Evolutionary conservation across 2,113 vertebrate species (phyloP).

Genomic region (Centrocercus urophasianus): DNA sequence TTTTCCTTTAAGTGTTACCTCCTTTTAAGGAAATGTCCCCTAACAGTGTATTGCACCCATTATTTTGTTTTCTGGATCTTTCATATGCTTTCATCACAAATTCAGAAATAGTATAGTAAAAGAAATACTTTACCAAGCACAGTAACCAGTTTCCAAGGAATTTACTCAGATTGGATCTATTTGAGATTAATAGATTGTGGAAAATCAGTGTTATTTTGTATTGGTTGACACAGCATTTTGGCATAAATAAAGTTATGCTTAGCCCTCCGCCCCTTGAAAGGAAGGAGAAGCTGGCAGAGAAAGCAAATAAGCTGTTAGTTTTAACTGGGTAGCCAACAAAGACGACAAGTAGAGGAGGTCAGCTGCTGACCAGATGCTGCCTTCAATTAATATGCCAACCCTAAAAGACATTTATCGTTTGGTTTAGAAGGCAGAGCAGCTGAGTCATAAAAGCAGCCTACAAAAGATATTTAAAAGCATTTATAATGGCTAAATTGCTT

Average conservation of each 20-base stretch:
- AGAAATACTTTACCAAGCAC: constrained; percentile 13
- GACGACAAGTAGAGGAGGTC: constrained; percentile 72
- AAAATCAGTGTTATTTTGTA: constrained; percentile 73
- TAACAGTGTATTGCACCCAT: constrained; percentile 27
- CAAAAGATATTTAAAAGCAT: constrained; percentile 73
- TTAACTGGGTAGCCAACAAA: constrained; percentile 74
- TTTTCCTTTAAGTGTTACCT: constrained; percentile 33
- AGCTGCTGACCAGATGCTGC: constrained; percentile 88
- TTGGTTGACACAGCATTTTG: constrained; percentile 46
- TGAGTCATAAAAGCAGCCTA: constrained; percentile 80
- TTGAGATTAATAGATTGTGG: constrained; percentile 78
- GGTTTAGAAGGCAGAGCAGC: constrained; percentile 78
- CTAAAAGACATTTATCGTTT: constrained; percentile 81
- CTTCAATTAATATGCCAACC: constrained; percentile 84
- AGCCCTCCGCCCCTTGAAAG: background rate
- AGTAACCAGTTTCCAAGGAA: constrained; percentile 57
- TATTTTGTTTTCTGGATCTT: constrained; percentile 59
- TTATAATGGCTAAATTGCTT: constrained; percentile 75
- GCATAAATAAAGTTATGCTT: constrained; percentile 61
- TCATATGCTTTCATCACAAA: constrained; percentile 24
- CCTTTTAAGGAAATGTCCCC: background rate
- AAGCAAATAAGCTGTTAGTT: constrained; percentile 63
- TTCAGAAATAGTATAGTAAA: background rate
- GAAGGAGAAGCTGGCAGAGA: constrained; percentile 64
- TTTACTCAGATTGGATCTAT: constrained; percentile 71